Evolutionary conservation across 2,888 invertebrate species (phyloP), one percentile per base, ranked within the genome.

Genomic region (Tyria jacobaeae): DNA sequence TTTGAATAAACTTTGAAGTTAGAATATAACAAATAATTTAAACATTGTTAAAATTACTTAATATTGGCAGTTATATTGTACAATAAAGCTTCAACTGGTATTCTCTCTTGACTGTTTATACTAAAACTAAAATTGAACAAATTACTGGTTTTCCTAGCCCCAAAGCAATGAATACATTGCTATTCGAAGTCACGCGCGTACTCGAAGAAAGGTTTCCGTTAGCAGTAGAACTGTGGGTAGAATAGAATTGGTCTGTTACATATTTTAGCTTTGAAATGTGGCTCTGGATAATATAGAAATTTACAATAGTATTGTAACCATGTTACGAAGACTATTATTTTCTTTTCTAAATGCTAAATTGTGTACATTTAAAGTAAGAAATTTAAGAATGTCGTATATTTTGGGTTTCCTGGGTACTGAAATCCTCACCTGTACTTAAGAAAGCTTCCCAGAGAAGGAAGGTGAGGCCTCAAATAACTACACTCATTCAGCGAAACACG

Each of bases 201-300:
- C 44, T 24, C 56, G 51, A 73, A 76, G 78, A 79, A 81, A 81
- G 78, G 74, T 77, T 80, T 79, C 64, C 62, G 71, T 68, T 70
- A 65, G 44, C 64, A 47, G 60, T 34, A 64, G 62, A 72, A 73
- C 73, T 79, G 72, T 64, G 72, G 63, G 50, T 35, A 49, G 78
- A 81, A 80, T 80, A 70, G 70, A 75, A 74, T 67, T 51, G 55
- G 58, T 60, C 62, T 64, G 70, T 77, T 77, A 76, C 68, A 68
- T 75, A 68, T 73, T 73, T 76, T 59, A 71, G 64, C 63, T 76
- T 65, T 55, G 60, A 66, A 68, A 62, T 66, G 71, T 66, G 54
- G 62, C 57, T 27, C 51, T 25, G 50, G 52, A 62, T 55, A 66
- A 75, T 64, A n/a, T 57, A 53, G 35, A 50, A 59, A 39, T 62